Percentiles rank a stretch among this genome's conserved stretches.
Conservation (phyloP, 2,113 vertebrate species). For the Capreolus pygargus region DNA sequence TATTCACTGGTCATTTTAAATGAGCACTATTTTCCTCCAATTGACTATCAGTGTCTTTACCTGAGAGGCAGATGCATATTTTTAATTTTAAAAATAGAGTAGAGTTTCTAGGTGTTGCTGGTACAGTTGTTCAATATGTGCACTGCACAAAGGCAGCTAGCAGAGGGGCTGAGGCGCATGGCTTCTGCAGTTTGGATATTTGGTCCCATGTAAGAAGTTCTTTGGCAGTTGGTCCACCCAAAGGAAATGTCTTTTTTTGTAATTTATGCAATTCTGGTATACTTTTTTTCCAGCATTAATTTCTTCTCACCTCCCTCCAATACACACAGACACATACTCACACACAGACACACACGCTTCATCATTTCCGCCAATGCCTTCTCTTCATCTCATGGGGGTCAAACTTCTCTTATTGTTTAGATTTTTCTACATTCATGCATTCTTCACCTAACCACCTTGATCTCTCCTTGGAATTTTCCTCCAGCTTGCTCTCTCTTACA, state of each 20-base stretch:
- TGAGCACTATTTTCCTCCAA: not conserved
- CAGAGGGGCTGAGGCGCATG: not conserved
- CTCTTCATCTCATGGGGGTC: not conserved
- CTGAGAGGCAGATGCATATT: not conserved
- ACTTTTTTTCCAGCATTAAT: not conserved
- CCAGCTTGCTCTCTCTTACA: not conserved
- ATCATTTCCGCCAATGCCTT: not conserved
- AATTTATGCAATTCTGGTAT: not conserved
- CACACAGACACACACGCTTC: no score
- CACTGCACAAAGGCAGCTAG: not conserved
- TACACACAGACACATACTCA: not conserved
- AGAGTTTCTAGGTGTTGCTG: not conserved
- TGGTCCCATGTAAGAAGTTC: not conserved
- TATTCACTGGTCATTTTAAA: not conserved
- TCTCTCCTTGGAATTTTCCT: not conserved
- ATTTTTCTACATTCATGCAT: no score
- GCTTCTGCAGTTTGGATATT: not conserved
- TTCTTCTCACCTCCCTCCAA: not conserved
- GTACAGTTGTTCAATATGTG: no score
- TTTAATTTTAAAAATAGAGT: not conserved
- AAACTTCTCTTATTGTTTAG: not conserved
- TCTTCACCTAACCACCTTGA: not conserved
- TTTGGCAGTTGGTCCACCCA: not conserved
- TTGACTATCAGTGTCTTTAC: not conserved
- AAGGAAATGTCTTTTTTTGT: not conserved